Evolutionary conservation across 2,797 vertebrate genomes (phyloP).

Genomic region (Poecile montanus): DNA sequence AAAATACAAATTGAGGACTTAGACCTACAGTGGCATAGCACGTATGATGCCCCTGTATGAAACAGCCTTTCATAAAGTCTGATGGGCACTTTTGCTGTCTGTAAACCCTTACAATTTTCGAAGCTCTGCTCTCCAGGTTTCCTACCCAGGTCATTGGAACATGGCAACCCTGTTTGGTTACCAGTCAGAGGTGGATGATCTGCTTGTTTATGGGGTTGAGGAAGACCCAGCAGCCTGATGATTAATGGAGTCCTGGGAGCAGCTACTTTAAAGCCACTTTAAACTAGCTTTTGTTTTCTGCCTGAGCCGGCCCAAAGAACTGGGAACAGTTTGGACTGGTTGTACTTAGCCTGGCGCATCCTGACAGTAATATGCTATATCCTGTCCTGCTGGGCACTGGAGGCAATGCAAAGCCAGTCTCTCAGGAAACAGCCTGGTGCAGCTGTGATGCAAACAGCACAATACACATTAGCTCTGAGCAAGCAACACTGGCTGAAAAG

Average conservation of each 20-base stretch:
- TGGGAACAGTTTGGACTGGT: background rate
- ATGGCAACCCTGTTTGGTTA: background rate
- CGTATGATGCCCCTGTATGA: fast-evolving
- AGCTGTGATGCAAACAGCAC: background rate
- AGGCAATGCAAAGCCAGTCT: background rate
- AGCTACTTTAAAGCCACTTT: background rate
- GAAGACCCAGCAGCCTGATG: background rate
- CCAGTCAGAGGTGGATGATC: background rate
- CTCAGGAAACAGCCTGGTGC: background rate
- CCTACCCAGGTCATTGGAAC: background rate
- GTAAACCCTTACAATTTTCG: background rate
- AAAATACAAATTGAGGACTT: background rate
- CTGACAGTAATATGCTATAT: background rate
- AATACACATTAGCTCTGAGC: background rate
- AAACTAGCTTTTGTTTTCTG: background rate
- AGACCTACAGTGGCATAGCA: background rate
- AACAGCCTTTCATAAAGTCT: background rate
- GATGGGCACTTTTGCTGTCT: background rate
- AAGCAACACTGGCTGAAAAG: background rate
- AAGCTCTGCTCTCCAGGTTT: background rate
- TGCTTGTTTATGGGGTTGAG: background rate
- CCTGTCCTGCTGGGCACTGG: background rate
- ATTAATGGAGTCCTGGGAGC: background rate
- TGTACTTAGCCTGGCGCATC: background rate
- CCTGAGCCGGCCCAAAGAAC: background rate